Conservation (phyloP, 2,113 vertebrate genomes). For the Leucopsar rothschildi region DNA sequence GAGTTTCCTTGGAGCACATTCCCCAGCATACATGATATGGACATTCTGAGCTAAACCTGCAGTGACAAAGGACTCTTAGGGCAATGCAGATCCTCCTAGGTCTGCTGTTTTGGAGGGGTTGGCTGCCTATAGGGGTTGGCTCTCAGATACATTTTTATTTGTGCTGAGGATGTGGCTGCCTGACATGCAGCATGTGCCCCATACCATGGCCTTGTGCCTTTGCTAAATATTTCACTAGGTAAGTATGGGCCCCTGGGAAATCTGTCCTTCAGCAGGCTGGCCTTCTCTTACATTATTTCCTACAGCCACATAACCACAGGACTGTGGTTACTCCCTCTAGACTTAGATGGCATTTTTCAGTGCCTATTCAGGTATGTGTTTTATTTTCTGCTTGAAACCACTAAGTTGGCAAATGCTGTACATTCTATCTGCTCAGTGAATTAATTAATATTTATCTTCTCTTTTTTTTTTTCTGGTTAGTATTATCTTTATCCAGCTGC, state of each 20-base stretch:
- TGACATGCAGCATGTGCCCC: background rate
- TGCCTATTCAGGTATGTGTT: background rate
- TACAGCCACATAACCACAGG: background rate
- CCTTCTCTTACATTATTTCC: background rate
- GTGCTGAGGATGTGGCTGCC: background rate
- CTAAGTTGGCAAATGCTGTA: background rate
- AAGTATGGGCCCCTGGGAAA: background rate
- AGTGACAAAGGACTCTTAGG: background rate
- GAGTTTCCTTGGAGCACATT: constrained; percentile 74
- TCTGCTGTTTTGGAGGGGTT: background rate
- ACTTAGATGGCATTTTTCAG: background rate
- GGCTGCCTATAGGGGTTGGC: background rate
- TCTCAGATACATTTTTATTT: background rate
- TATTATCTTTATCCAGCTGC: background rate
- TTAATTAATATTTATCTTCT: background rate
- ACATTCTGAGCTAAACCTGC: constrained; percentile 68
- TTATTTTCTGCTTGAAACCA: background rate
- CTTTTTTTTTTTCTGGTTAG: background rate
- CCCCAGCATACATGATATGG: constrained; percentile 75
- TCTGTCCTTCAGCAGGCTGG: background rate
- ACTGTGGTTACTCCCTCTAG: background rate
- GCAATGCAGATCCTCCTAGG: accelerated
- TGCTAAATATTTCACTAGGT: background rate
- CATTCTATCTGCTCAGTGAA: background rate
- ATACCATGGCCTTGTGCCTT: accelerated